These are phyloP conservation scores for Drosophila leontia DNA, from an alignment of 1,140 invertebrate genomes.

Conservation along the genomic window DNA sequence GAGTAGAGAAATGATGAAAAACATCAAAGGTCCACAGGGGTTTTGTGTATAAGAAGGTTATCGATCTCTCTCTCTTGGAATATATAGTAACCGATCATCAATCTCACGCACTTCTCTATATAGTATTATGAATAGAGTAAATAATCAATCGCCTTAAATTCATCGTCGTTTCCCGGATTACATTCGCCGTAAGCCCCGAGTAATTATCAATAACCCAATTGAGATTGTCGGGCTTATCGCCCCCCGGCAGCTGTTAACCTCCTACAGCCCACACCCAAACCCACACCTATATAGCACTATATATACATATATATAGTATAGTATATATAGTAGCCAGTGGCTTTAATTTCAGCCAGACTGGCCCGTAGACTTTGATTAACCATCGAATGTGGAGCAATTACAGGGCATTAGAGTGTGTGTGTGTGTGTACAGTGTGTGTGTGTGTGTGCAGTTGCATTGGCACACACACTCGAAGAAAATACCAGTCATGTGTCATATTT, in stretches of 20 bases:
- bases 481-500: not conserved
- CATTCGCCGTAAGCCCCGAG: not conserved
- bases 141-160: not conserved
- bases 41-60: constrained; percentile 1
- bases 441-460: not conserved
- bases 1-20: too few relatives aligned
- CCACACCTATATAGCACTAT: not conserved
- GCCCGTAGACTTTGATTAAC: constrained; percentile 17
- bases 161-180: not conserved
- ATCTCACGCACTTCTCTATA: too few relatives aligned
- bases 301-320: not conserved
- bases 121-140: too few relatives aligned
- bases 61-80: not conserved
- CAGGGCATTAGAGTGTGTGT: not conserved
- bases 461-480: constrained; percentile 16
- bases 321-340: not conserved
- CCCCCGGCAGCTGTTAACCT: not conserved
- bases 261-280: not conserved
- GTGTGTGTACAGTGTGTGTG: not conserved
- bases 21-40: not conserved
- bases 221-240: constrained; percentile 22
- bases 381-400: constrained; percentile 2
- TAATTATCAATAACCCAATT: constrained; percentile 26
- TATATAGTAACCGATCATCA: too few relatives aligned
- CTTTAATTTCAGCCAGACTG: constrained; percentile 14